These are phyloP conservation scores for Phortica variegata DNA, from an alignment of 1,140 invertebrate genomes.

Conservation along the genomic window DNA sequence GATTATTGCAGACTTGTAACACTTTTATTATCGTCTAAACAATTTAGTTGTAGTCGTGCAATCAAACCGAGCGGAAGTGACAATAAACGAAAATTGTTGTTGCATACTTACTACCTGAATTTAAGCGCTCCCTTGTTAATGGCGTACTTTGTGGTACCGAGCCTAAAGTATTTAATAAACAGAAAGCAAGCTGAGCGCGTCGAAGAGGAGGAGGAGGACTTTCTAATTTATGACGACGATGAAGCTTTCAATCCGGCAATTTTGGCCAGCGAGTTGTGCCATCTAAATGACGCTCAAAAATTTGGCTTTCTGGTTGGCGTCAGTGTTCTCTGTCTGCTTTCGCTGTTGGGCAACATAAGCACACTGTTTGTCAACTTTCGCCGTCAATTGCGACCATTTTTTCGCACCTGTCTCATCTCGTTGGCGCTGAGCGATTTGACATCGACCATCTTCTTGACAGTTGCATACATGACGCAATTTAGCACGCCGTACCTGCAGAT, in stretches of 20 bases:
- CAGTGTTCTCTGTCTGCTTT: constrained; percentile 16
- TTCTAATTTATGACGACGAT: no score
- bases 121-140: constrained; percentile 14
- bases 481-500: constrained; percentile 31
- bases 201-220: no score
- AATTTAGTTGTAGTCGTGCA: constrained; percentile 9
- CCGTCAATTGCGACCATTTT: constrained; percentile 43
- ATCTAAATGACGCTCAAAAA: constrained; percentile 14
- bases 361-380: constrained; percentile 38
- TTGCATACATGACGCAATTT: constrained; percentile 36
- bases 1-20: no score
- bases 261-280: constrained; percentile 20
- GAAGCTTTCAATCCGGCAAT: constrained; percentile 22
- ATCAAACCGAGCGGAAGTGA: no score
- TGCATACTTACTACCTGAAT: no score
- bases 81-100: neutral
- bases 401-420: constrained; percentile 56
- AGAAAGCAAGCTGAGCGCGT: neutral
- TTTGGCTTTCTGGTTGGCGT: constrained; percentile 24
- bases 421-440: constrained; percentile 58
- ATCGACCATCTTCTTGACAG: constrained; percentile 36
- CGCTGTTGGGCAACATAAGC: constrained; percentile 37
- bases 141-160: constrained; percentile 2
- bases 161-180: neutral
- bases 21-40: no score